Conservation (phyloP, 2,797 vertebrate genomes). For the Numenius phaeopus region DNA sequence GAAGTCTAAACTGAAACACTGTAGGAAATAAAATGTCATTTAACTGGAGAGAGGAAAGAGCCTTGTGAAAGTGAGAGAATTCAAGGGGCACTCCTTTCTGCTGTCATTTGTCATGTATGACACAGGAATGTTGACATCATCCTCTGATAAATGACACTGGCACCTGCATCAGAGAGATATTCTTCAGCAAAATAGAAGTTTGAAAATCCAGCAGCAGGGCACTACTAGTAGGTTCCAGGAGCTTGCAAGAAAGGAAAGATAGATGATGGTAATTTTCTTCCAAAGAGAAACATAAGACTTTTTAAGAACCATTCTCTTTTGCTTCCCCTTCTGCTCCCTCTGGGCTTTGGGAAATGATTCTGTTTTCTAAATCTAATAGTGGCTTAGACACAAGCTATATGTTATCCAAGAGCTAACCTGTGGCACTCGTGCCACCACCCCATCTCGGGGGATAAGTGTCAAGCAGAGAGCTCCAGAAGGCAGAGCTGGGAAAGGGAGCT, state of each 20-base stretch:
- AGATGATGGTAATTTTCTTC: slow-evolving; percentile 73
- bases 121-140: slow-evolving; percentile 75
- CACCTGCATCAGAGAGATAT: slow-evolving; percentile 69
- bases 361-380: slow-evolving; percentile 67
- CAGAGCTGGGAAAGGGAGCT: not conserved
- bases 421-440: slow-evolving; percentile 6
- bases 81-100: slow-evolving; percentile 59
- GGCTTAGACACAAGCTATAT: slow-evolving; percentile 61
- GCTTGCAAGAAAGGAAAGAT: slow-evolving; percentile 68
- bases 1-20: slow-evolving; percentile 47
- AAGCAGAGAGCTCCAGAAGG: not conserved
- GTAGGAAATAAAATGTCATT: slow-evolving; percentile 66
- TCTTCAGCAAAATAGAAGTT: slow-evolving; percentile 63
- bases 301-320: slow-evolving; percentile 63
- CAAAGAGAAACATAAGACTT: slow-evolving; percentile 70
- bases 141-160: slow-evolving; percentile 72
- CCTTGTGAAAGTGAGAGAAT: slow-evolving; percentile 39
- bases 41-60: slow-evolving; percentile 36
- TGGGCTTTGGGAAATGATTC: slow-evolving; percentile 70
- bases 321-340: slow-evolving; percentile 65
- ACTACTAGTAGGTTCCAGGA: slow-evolving; percentile 53
- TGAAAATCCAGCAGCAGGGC: slow-evolving; percentile 70
- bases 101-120: slow-evolving; percentile 73
- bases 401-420: slow-evolving; percentile 60
- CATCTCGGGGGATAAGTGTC: not conserved